These are phyloP conservation scores for Dryas iulia DNA, from an alignment of 1,140 invertebrate species.

Conservation along the genomic window DNA sequence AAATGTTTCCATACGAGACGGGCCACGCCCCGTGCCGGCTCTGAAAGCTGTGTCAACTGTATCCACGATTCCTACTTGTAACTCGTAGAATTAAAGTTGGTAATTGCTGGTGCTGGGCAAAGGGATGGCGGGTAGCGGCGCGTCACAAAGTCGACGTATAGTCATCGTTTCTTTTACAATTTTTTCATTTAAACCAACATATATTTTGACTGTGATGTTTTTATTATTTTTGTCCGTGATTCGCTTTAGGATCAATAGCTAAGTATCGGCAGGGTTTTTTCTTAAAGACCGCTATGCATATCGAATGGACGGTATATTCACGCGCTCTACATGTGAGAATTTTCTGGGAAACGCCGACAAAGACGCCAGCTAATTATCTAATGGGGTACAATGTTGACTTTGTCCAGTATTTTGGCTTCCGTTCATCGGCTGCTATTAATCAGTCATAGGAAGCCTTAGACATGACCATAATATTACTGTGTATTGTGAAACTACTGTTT, in stretches of 20 bases:
- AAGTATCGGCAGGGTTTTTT: constrained; percentile 60
- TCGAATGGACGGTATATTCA: constrained; percentile 48
- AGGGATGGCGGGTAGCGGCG: constrained; percentile 43
- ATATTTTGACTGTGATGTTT: constrained; percentile 80
- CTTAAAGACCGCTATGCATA: constrained; percentile 54
- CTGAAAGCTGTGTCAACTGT: background rate
- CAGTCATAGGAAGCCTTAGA: constrained; percentile 51
- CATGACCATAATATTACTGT: background rate
- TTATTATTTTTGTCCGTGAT: constrained; percentile 78
- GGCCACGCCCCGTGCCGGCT: constrained; percentile 61
- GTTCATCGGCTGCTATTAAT: constrained; percentile 65
- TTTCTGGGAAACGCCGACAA: constrained; percentile 69
- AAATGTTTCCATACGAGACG: constrained; percentile 78
- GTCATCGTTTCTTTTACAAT: constrained; percentile 66
- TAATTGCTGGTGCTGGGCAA: background rate
- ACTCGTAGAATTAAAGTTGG: constrained; percentile 16
- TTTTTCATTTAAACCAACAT: constrained; percentile 71
- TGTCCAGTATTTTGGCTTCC: constrained; percentile 72
- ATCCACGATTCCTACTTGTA: too few relatives aligned
- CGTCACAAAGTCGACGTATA: constrained; percentile 71
- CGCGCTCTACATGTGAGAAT: constrained; percentile 35
- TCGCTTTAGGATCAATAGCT: constrained; percentile 59
- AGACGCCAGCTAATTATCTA: constrained; percentile 66
- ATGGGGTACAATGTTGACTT: constrained; percentile 66
- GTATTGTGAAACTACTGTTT: background rate